These are phyloP conservation scores for Chydorus sphaericus DNA, from an alignment of 2,888 invertebrate species.

Conservation along the genomic window DNA sequence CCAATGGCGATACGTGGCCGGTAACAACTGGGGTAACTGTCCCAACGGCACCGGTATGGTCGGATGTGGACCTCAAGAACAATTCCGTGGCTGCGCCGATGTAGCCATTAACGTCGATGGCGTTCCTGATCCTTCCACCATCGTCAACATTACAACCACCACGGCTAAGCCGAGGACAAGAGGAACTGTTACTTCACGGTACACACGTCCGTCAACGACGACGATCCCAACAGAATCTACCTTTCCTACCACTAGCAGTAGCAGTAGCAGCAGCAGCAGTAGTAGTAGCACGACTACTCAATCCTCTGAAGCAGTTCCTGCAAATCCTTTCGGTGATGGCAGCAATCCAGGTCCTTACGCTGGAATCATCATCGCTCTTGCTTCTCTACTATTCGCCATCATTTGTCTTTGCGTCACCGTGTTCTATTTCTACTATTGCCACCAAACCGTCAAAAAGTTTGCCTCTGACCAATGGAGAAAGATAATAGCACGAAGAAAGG, in stretches of 20 bases:
- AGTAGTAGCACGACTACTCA: background rate
- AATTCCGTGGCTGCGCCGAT: slow-evolving; percentile 32
- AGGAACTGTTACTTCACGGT: slow-evolving; percentile 2
- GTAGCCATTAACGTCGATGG: background rate
- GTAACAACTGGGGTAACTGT: slow-evolving; percentile 66
- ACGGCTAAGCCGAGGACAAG: background rate
- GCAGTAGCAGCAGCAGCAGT: slow-evolving; percentile 24
- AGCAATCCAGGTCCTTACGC: slow-evolving; percentile 20
- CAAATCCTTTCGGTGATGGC: slow-evolving; percentile 17
- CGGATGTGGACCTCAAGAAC: slow-evolving; percentile 78
- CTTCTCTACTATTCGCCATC: slow-evolving; percentile 23
- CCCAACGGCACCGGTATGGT: slow-evolving; percentile 55
- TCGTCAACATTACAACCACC: slow-evolving; percentile 4
- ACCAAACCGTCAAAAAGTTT: slow-evolving; percentile 17
- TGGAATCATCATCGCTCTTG: slow-evolving; percentile 22
- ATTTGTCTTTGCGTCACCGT: slow-evolving; percentile 22
- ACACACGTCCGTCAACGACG: slow-evolving; percentile 47
- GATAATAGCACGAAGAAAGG: background rate
- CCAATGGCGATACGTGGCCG: slow-evolving; percentile 79
- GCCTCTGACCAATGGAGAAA: slow-evolving; percentile 8
- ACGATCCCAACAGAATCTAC: slow-evolving; percentile 46
- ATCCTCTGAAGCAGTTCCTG: background rate
- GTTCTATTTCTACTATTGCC: slow-evolving; percentile 23
- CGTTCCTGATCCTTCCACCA: background rate
- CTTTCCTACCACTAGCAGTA: slow-evolving; percentile 26